Evolutionary conservation across 2,888 invertebrate species (phyloP), one percentile per base, ranked within the genome.

Genomic region (Philereme vetulata): DNA sequence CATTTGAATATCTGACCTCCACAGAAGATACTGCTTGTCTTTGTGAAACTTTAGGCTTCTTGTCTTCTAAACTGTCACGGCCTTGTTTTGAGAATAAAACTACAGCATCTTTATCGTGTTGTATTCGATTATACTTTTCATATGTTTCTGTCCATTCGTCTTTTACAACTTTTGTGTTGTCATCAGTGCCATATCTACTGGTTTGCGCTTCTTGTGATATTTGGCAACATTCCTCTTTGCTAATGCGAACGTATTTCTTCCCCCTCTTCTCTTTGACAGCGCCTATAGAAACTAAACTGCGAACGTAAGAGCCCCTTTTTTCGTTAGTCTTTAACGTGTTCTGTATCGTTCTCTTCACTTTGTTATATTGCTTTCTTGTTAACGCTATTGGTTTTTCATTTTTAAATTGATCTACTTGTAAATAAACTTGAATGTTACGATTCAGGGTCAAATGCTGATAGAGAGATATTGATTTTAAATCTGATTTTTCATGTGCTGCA

Each of bases 351-450:
- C 68, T 82, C 64, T 82, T 89, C 4, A 90, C 77, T 77, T 82
- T 88, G 1, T 78, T 70, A 47, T 88, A 89, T 72, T 90, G 90
- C 66, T 80, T 81, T 33, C 77, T 74, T 1, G 88, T 77, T 10
- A 89, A 67, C 34, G 80, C 64, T 40, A 90, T 85, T 4, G 84
- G 80, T 60, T 80, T 86, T 50, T 80, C 77, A 63, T 82, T 85
- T 8, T 75, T 70, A 54, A 77, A 76, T 54, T 81, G 77, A 53
- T 85, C 80, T 32, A 83, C 66, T 76, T 83, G 81, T 40, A 84
- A 66, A 52, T 82, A 82, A 3, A 86, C 72, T 72, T 85, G 79
- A 53, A 85, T 72, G 49, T 86, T 84, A 49, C 80, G 74, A 57
- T 81, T 84, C 1, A 80, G 60, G 59, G 79, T 70, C 33, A 81